Conservation (phyloP, 2,113 vertebrate species). For the Rousettus leschenaultii region DNA sequence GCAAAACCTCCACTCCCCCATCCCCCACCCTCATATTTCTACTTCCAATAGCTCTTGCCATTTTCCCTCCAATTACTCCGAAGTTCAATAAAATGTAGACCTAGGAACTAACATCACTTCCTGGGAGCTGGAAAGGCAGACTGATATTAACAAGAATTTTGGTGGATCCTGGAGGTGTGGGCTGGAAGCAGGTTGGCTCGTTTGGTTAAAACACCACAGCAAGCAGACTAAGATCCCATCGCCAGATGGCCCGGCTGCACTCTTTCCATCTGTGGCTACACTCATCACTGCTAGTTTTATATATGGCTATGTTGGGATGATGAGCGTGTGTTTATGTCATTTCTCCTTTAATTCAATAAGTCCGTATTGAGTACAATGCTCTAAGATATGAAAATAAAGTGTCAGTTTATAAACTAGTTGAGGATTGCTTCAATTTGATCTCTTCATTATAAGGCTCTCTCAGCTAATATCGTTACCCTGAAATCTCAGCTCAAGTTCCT, state of each 20-base stretch:
- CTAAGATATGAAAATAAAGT: background rate
- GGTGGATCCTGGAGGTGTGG: background rate
- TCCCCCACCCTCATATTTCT: background rate
- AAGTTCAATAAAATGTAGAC: background rate
- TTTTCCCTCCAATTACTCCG: background rate
- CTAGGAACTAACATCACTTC: background rate
- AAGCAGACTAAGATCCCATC: background rate
- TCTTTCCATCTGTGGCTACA: background rate
- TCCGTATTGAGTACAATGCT: background rate
- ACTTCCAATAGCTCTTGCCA: background rate
- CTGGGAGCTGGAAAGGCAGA: background rate
- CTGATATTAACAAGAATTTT: background rate
- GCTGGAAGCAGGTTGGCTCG: background rate
- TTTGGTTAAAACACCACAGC: background rate
- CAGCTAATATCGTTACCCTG: background rate
- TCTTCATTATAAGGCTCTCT: background rate
- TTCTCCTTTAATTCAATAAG: background rate
- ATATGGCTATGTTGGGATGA: background rate
- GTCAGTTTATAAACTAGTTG: background rate
- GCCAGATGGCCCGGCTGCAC: background rate
- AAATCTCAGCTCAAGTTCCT: background rate
- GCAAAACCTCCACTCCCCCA: background rate
- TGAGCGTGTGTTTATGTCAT: background rate
- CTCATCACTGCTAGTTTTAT: background rate
- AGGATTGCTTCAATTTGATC: background rate